Evolutionary conservation across 2,113 vertebrate species (phyloP).

Genomic region (Crypturellus undulatus): DNA sequence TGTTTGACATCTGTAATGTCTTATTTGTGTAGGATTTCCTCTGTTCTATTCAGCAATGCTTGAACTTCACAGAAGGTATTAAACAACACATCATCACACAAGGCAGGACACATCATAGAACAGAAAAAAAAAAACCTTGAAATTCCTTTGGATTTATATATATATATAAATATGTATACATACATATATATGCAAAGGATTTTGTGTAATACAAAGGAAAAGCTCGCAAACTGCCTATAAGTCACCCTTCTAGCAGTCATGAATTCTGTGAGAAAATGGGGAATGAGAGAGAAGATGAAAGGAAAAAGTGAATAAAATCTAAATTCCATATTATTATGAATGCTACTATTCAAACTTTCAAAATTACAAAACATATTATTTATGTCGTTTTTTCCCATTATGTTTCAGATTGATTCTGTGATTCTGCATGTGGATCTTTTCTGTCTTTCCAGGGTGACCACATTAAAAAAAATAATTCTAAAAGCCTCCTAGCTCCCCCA

Average conservation of each 20-base stretch:
- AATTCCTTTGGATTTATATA: neutral
- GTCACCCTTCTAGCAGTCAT: neutral
- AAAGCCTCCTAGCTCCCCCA: neutral
- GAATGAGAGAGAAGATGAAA: neutral
- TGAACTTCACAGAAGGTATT: neutral
- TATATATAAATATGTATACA: too few species aligned
- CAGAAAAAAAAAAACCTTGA: neutral
- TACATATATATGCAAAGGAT: neutral
- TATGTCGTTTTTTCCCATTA: neutral
- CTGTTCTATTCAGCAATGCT: neutral
- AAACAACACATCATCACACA: neutral
- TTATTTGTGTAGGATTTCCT: neutral
- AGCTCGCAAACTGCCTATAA: neutral
- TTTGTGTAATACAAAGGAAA: neutral
- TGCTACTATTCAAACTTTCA: neutral
- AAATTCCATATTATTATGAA: neutral
- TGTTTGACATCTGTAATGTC: neutral
- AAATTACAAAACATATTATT: neutral
- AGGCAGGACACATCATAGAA: neutral
- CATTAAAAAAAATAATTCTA: neutral
- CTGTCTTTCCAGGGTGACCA: neutral
- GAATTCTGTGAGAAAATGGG: neutral
- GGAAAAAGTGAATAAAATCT: neutral
- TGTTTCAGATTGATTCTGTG: neutral
- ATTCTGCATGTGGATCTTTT: neutral